Evolutionary conservation across 2,888 invertebrate genomes (phyloP).

Genomic region (Callimorpha dominula): DNA sequence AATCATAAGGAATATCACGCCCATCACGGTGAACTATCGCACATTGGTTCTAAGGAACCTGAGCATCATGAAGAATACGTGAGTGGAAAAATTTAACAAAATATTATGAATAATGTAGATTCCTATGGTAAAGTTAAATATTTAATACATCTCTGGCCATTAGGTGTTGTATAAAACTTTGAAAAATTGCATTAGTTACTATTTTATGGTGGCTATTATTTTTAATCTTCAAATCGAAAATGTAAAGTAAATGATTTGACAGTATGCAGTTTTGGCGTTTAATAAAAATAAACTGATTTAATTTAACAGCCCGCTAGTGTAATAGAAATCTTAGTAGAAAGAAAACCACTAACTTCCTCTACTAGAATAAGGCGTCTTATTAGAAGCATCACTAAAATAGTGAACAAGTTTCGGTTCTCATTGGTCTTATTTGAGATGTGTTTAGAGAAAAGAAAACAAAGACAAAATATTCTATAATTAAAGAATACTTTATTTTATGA

Average conservation of each 20-base stretch:
- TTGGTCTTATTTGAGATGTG: too few species aligned
- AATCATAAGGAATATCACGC: conserved; percentile 47
- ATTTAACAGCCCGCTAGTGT: too few species aligned
- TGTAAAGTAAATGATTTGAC: too few species aligned
- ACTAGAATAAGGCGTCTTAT: too few species aligned
- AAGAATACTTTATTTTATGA: not conserved
- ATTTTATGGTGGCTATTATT: not conserved
- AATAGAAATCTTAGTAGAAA: too few species aligned
- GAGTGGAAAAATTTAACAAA: conserved; percentile 38
- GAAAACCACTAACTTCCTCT: too few species aligned
- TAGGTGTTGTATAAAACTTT: not conserved
- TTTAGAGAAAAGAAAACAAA: not conserved
- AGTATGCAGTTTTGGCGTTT: too few species aligned
- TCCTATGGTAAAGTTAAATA: not conserved
- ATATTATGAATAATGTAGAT: not conserved
- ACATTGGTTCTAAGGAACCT: conserved; percentile 64
- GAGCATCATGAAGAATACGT: conserved; percentile 82
- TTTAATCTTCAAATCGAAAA: too few species aligned
- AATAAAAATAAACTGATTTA: too few species aligned
- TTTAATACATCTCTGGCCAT: not conserved
- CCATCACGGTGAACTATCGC: conserved; percentile 64
- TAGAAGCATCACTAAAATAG: too few species aligned
- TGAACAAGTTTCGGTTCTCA: too few species aligned
- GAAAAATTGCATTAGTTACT: not conserved
- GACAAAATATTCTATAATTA: not conserved